Evolutionary conservation across 2,113 vertebrate genomes (phyloP), one percentile per base, ranked within the genome.

Genomic region (Telmatochromis bifrenatus): DNA sequence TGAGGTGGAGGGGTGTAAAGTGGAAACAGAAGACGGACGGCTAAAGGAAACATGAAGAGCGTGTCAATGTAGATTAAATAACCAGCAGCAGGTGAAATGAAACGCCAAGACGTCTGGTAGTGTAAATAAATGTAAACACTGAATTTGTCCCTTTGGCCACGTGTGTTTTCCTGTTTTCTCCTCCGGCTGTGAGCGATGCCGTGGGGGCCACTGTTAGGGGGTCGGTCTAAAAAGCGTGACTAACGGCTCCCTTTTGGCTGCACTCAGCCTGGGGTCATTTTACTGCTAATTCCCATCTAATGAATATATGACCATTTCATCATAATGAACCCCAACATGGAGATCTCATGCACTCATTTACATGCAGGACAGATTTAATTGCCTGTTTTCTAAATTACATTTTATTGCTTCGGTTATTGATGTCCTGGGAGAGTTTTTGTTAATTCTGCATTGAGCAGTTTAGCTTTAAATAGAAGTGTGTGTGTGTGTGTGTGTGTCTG

Each of bases 191-290:
- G 17, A 85, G 60, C 21, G 17, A 60, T n/a, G 83, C 65, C 3
- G 79, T n/a, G 85, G 83, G 77, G 83, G 7, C 0, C 83, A 39
- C 39, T 82, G 85, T 84, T 56, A 83, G 89, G 87, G 84, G 91
- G 53, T 86, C 84, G 92, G 94, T 84, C 91, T 94, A 95, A 91
- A 79, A 85, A 91, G 94, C 94, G 93, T 96, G 94, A 96, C 96
- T 95, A 96, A 97, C 90, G n/a, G 93, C 95, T 94, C 94, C 93
- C 94, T 55, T 19, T 84, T 91, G 92, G 88, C 86, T 58, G 58
- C 92, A 87, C 65, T 94, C 90, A 94, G 87, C 91, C 90, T 84
- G 88, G 87, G 92, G 92, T 96, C 91, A 92, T 94, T 94, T 96
- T 93, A 94, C 91, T 90, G 93, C 94, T 95, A 95, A 96, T 95